Evolutionary conservation across 2,888 invertebrate species (phyloP), one percentile per base, ranked within the genome.

Genomic region (Diaphora mendica): DNA sequence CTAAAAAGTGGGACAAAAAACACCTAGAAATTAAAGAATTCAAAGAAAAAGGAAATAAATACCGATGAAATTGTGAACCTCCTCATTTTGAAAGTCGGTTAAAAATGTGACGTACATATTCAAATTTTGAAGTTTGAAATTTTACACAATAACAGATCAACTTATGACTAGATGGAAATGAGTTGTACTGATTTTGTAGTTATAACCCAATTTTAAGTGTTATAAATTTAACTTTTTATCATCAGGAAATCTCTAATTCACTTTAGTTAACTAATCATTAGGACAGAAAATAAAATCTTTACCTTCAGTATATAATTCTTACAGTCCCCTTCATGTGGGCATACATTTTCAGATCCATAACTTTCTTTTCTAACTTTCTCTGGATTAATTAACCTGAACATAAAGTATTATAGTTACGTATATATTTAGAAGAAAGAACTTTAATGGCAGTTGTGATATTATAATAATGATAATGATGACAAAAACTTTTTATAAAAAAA

Each of bases 251-350:
- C 35, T 35, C 35, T 35, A 3, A 35, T 35, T 35, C 35, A 33
- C 33, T 39, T 39, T 62, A 30, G 30, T 17, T 30, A 30, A 30
- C 13, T 7, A 30, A 30, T 59, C 4, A 15, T 26, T 59, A 59
- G 2, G 30, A 30, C 7, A 17, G 15, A 30, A 30, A 1, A 62
- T 0, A n/a, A 59, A 30, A 62, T 30, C 17, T 59, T 79, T 84
- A 95, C 96, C 91, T 93, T 94, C 0, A 90, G 79, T 66, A 95
- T 86, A 76, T 92, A 87, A 82, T 89, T 91, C 42, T 80, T 75
- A 77, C 96, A 96, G 0, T 85, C 72, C 0, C 93, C 95, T 15
- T 90, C 85, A 65, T 95, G 96, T 2, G 96, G 95, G 79, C 96
- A 96, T 0, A 91, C 88, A 30, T 86, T 89, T 23, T 87, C 75